A percentile compares a stretch with the other conserved stretches of the same genome.
Evolutionary conservation across 1,140 invertebrate species (phyloP).

Genomic region (Drosophila elegans): DNA sequence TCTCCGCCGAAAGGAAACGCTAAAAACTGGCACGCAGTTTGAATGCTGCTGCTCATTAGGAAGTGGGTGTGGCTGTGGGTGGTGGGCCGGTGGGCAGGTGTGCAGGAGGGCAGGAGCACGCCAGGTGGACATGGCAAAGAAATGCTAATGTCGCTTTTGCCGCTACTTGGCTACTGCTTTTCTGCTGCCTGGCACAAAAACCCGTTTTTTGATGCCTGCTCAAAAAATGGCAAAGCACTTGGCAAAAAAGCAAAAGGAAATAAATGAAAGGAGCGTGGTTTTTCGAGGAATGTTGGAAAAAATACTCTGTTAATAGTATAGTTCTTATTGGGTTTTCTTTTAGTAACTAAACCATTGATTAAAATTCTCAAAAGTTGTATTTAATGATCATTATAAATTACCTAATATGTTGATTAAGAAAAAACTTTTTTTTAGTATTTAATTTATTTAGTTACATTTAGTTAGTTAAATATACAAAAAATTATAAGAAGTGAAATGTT

Average conservation of each 20-base stretch:
- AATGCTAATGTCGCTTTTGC: conserved; percentile 67
- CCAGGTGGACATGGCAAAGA: conserved; percentile 63
- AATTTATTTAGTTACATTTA: no score
- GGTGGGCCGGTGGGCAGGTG: conserved; percentile 12
- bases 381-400: no score
- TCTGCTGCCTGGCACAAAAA: conserved; percentile 56
- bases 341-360: neutral
- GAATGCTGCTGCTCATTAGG: conserved; percentile 66
- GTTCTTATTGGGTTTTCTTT: neutral
- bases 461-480: no score
- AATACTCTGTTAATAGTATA: conserved; percentile 3
- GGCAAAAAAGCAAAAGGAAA: conserved; percentile 27
- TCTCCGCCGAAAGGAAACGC: conserved; percentile 48
- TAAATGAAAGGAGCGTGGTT: neutral
- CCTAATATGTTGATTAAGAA: no score
- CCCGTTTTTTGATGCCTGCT: conserved; percentile 50
- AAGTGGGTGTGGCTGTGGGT: conserved; percentile 9
- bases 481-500: no score
- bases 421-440: no score
- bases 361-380: no score
- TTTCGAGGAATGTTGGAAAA: neutral
- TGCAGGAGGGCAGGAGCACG: conserved; percentile 23
- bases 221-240: conserved; percentile 53
- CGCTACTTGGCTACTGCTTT: conserved; percentile 7
- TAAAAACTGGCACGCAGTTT: conserved; percentile 74